A percentile compares a stretch with the other conserved stretches of the same genome.
These are phyloP conservation scores for Diplolepis rosae DNA, from an alignment of 2,888 invertebrate genomes.

Conservation along the genomic window DNA sequence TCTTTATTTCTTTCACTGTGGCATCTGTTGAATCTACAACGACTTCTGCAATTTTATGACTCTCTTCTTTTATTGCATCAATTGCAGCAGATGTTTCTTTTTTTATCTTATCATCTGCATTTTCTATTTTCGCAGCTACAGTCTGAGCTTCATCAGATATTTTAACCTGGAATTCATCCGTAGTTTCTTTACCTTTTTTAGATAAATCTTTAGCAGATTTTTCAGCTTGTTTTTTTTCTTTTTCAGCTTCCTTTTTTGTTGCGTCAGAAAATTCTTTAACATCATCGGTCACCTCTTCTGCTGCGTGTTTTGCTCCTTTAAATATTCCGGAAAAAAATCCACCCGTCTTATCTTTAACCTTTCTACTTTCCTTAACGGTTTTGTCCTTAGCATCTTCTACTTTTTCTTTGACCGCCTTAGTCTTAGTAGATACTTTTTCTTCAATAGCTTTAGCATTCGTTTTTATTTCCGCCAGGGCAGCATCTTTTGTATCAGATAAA, in stretches of 20 bases:
- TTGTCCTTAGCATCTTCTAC: conserved; percentile 30
- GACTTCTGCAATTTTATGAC: conserved; percentile 3
- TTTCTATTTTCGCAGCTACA: conserved; percentile 42
- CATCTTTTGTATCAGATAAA: no score
- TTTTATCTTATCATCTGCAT: conserved; percentile 2
- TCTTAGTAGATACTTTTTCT: conserved; percentile 38
- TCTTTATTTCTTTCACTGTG: conserved; percentile 28
- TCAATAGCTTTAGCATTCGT: neutral
- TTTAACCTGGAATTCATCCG: conserved; percentile 32
- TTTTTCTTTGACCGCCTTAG: conserved; percentile 37
- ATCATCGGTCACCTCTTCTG: conserved; percentile 54
- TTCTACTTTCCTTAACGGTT: conserved; percentile 6
- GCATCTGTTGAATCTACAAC: conserved; percentile 38
- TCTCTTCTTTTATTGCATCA: neutral
- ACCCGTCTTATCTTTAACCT: conserved; percentile 50
- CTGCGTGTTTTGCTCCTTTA: conserved; percentile 53
- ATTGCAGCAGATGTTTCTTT: neutral
- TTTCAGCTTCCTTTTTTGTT: conserved; percentile 54
- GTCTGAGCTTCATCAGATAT: conserved; percentile 51
- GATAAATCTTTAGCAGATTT: conserved; percentile 37
- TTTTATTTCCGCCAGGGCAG: neutral
- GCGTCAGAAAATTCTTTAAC: conserved; percentile 61
- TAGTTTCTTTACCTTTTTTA: conserved; percentile 48
- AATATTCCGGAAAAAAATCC: conserved; percentile 56
- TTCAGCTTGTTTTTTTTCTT: conserved; percentile 50